Percentiles rank a stretch among this genome's conserved stretches.
Evolutionary conservation across 2,797 vertebrate genomes (phyloP).

Genomic region (Phoxinus dragarum): DNA sequence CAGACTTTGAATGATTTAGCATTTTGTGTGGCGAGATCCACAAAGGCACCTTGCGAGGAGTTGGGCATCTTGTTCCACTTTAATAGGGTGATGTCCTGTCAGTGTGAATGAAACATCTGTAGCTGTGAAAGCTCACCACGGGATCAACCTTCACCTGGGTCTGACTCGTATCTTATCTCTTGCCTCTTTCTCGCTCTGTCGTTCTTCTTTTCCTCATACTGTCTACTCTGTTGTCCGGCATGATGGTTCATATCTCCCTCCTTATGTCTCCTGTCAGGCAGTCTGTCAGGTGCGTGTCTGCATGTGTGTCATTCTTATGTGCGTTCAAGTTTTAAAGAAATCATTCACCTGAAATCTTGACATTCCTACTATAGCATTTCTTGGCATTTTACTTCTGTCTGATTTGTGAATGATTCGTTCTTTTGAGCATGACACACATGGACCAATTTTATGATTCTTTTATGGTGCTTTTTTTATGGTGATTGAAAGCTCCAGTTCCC

Average conservation of each 20-base stretch:
- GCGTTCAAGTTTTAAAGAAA: not conserved
- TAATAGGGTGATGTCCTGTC: constrained; percentile 56
- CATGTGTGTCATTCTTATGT: not conserved
- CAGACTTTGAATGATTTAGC: constrained; percentile 18
- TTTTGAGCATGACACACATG: not conserved
- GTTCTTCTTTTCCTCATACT: constrained; percentile 1
- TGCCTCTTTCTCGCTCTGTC: constrained; percentile 2
- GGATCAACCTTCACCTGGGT: constrained; percentile 31
- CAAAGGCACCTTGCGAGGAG: constrained; percentile 48
- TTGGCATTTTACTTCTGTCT: not conserved
- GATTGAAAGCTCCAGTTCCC: not conserved
- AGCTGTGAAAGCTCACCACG: constrained; percentile 45
- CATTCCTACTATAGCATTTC: not conserved
- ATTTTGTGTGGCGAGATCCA: constrained; percentile 23
- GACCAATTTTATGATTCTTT: not conserved
- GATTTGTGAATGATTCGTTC: not conserved
- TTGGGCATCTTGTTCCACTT: constrained; percentile 42
- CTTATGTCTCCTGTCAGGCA: constrained; percentile 20
- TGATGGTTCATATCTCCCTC: constrained; percentile 31
- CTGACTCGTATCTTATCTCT: constrained; percentile 25
- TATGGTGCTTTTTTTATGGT: not conserved
- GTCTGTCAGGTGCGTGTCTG: not conserved
- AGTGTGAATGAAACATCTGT: constrained; percentile 46
- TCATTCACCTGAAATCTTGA: not conserved
- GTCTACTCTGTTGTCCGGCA: not conserved